Conservation (phyloP, 2,113 vertebrate species). For the Xiphias gladius region DNA sequence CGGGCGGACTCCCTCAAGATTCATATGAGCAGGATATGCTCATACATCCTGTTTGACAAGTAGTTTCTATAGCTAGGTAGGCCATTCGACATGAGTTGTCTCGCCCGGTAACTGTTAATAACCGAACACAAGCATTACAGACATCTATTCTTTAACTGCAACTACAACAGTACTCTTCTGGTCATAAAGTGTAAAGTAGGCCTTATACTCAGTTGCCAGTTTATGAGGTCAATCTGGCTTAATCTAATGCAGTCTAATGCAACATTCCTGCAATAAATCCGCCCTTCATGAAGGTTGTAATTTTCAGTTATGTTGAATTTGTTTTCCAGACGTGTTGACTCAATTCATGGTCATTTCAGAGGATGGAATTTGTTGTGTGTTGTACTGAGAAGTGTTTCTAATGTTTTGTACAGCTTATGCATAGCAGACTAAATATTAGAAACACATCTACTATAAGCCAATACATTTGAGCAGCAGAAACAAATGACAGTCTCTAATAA, state of each 20-base stretch:
- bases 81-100: not conserved
- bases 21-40: constrained; percentile 12
- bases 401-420: not conserved
- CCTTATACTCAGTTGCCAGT: too few relatives aligned
- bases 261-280: not conserved
- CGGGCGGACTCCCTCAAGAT: not conserved
- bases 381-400: not conserved
- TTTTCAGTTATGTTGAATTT: not conserved
- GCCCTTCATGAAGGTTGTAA: not conserved
- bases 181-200: not conserved
- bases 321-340: too few relatives aligned
- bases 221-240: not conserved
- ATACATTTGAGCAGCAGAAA: not conserved
- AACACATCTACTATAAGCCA: not conserved
- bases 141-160: not conserved
- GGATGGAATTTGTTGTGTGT: not conserved
- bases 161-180: not conserved
- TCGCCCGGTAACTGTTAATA: constrained; percentile 9
- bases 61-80: not conserved
- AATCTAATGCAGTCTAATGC: not conserved
- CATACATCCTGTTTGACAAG: constrained; percentile 63
- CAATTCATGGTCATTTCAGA: not conserved
- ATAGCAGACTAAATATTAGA: not conserved
- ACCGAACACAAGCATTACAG: not conserved
- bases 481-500: not conserved